Conservation (phyloP, 2,113 vertebrate genomes). For the Solea senegalensis region DNA sequence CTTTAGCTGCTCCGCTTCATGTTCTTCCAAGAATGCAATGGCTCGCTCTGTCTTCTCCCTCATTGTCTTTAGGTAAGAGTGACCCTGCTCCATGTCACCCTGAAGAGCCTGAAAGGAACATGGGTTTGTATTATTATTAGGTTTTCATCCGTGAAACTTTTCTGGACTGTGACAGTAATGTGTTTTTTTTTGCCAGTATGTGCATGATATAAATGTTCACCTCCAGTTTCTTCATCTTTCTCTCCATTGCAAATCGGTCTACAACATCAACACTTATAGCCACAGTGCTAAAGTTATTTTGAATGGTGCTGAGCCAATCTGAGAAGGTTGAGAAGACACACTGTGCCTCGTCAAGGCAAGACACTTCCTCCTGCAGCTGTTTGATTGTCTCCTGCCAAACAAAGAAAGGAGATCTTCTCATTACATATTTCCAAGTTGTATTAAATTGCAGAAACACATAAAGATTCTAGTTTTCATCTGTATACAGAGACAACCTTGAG, state of each 20-base stretch:
- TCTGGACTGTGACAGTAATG: not conserved
- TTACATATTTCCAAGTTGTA: not conserved
- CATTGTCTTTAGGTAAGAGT: slow-evolving; percentile 88
- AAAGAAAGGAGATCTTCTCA: not conserved
- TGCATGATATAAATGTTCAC: slow-evolving; percentile 68
- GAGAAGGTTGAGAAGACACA: slow-evolving; percentile 84
- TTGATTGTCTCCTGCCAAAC: slow-evolving; percentile 89
- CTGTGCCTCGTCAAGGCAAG: slow-evolving; percentile 89
- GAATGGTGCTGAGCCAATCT: slow-evolving; percentile 88
- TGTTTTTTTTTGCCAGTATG: not conserved
- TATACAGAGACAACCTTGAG: no score
- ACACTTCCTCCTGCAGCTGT: slow-evolving; percentile 91
- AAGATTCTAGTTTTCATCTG: no score
- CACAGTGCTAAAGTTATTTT: slow-evolving; percentile 86
- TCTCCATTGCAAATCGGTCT: slow-evolving; percentile 88
- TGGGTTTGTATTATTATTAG: not conserved
- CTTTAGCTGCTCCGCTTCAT: slow-evolving; percentile 83
- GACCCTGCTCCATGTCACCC: slow-evolving; percentile 90
- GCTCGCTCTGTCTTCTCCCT: slow-evolving; percentile 89
- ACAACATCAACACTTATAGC: slow-evolving; percentile 82
- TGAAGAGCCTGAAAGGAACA: slow-evolving; percentile 75
- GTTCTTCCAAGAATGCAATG: slow-evolving; percentile 83
- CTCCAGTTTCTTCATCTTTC: slow-evolving; percentile 92
- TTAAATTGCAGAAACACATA: not conserved
- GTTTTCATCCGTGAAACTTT: not conserved